phyloP scores from a whole-genome alignment of 2,797 vertebrate species.

The Amphiprion clarkii region DNA sequence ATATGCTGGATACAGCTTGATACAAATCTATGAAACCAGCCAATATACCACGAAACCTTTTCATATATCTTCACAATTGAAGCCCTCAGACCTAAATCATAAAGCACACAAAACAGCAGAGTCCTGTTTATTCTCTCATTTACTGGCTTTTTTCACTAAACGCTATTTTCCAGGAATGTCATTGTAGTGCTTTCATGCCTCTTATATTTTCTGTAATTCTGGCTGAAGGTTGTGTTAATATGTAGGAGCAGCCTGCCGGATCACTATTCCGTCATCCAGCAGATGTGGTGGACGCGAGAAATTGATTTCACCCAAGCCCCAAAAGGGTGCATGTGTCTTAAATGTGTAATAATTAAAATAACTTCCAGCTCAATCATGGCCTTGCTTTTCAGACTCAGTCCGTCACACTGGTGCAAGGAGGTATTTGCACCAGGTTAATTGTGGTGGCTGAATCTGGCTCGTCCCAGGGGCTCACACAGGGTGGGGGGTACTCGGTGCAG shows the following conservation, averaged over 20 bases:
- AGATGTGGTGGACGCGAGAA: constrained; percentile 59
- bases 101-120: constrained; percentile 10
- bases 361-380: constrained; percentile 76
- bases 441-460: constrained; percentile 78
- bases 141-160: constrained; percentile 28
- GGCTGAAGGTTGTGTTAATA: constrained; percentile 57
- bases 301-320: constrained; percentile 78
- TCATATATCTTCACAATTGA: constrained; percentile 30
- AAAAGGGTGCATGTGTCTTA: constrained; percentile 68
- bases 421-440: constrained; percentile 93
- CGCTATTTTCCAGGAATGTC: constrained; percentile 30
- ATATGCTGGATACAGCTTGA: neutral
- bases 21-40: constrained; percentile 4
- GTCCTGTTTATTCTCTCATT: constrained; percentile 16
- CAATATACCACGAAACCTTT: neutral
- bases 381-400: constrained; percentile 58
- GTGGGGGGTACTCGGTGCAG: constrained; percentile 44
- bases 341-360: constrained; percentile 84
- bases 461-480: constrained; percentile 69
- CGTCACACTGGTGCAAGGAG: constrained; percentile 77
- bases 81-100: constrained; percentile 13
- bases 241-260: constrained; percentile 52
- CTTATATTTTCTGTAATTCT: constrained; percentile 49
- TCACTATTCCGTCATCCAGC: constrained; percentile 40
- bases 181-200: constrained; percentile 55